Conservation (phyloP, 2,797 vertebrate genomes). For the Syngnathus acus region DNA sequence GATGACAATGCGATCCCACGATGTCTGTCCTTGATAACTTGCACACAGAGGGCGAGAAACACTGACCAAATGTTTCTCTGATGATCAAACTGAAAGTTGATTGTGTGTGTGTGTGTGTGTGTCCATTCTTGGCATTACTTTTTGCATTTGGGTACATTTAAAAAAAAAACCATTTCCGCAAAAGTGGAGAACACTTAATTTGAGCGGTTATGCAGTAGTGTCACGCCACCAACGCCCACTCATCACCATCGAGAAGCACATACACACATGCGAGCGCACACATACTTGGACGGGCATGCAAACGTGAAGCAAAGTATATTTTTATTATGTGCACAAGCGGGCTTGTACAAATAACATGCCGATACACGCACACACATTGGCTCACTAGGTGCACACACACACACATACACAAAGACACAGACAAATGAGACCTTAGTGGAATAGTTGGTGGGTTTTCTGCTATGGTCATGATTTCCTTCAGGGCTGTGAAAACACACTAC, state of each 20-base stretch:
- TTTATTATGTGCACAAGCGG: slow-evolving; percentile 36
- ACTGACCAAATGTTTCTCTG: neutral
- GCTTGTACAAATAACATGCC: slow-evolving; percentile 34
- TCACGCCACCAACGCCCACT: slow-evolving; percentile 24
- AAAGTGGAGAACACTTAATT: slow-evolving; percentile 21
- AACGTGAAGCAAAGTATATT: slow-evolving; percentile 10
- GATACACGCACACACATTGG: slow-evolving; percentile 15
- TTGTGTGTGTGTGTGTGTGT: slow-evolving; percentile 10
- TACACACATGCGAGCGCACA: slow-evolving; percentile 15
- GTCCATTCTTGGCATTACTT: slow-evolving; percentile 4
- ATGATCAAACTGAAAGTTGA: neutral
- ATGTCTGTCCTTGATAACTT: slow-evolving; percentile 38
- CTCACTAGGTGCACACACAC: slow-evolving; percentile 36
- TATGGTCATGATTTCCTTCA: slow-evolving; percentile 65
- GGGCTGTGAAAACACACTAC: slow-evolving; percentile 70
- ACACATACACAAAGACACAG: slow-evolving; percentile 45
- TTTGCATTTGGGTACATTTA: slow-evolving; percentile 5
- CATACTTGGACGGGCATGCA: slow-evolving; percentile 14
- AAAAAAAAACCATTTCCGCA: slow-evolving; percentile 32
- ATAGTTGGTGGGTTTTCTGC: slow-evolving; percentile 61
- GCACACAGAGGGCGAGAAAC: slow-evolving; percentile 2
- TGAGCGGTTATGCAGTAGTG: slow-evolving; percentile 21
- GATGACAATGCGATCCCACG: slow-evolving; percentile 49
- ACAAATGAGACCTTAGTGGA: slow-evolving; percentile 61
- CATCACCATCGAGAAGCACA: slow-evolving; percentile 24